These are phyloP conservation scores for Pteruthius melanotis DNA, from an alignment of 2,113 vertebrate species.

Conservation along the genomic window DNA sequence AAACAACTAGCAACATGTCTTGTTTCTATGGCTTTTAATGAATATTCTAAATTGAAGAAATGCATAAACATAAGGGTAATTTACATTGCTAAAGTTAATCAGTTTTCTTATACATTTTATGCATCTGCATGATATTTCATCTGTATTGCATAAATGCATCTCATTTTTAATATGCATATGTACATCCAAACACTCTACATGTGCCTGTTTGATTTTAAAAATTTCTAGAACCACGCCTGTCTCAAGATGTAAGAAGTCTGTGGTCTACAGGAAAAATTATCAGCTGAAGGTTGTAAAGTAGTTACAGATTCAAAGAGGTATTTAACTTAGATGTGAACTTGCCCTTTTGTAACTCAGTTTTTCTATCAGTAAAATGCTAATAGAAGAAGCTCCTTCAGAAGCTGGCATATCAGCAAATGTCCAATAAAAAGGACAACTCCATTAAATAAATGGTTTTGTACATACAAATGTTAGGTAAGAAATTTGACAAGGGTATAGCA, in stretches of 20 bases:
- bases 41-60: constrained; percentile 63
- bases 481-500: constrained; percentile 3
- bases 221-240: not conserved
- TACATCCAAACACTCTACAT: not conserved
- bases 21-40: constrained; percentile 51
- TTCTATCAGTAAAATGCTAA: constrained; percentile 8
- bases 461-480: not conserved
- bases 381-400: constrained; percentile 12
- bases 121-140: constrained; percentile 62
- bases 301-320: not conserved
- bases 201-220: not conserved
- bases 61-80: constrained; percentile 69
- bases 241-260: not conserved
- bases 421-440: constrained; percentile 29
- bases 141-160: constrained; percentile 39
- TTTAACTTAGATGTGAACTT: constrained; percentile 11
- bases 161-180: constrained; percentile 1
- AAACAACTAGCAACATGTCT: constrained; percentile 32
- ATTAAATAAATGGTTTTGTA: constrained; percentile 26
- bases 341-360: constrained; percentile 27
- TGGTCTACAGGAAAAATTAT: not conserved
- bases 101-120: constrained; percentile 60
- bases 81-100: constrained; percentile 68
- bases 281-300: not conserved
- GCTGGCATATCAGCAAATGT: constrained; percentile 5